A percentile compares a stretch with the other conserved stretches of the same genome.
These are phyloP conservation scores for Sarcophaga rosellei DNA, from an alignment of 2,888 invertebrate species.

Conservation along the genomic window DNA sequence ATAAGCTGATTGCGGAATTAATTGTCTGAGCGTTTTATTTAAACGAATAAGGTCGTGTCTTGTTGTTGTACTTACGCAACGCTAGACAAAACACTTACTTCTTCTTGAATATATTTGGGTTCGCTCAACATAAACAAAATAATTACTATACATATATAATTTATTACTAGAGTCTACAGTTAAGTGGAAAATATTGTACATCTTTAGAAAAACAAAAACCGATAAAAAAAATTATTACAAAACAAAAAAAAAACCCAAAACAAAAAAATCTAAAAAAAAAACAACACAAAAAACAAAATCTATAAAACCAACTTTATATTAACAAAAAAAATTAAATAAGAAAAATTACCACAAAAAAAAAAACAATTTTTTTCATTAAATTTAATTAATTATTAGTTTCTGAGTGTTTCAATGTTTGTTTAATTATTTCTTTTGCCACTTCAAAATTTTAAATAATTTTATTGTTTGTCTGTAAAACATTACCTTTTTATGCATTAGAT, in stretches of 20 bases:
- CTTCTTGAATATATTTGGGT: conserved; percentile 69
- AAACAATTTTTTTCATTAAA: conserved; percentile 10
- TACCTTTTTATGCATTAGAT: not conserved
- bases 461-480: not conserved
- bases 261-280: conserved; percentile 46
- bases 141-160: conserved; percentile 44
- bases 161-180: conserved; percentile 62
- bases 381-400: conserved; percentile 53
- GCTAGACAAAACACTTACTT: conserved; percentile 42
- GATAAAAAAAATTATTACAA: conserved; percentile 28
- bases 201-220: conserved; percentile 41
- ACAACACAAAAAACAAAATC: conserved; percentile 51
- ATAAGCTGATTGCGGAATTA: conserved; percentile 19
- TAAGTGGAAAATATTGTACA: conserved; percentile 59
- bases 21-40: conserved; percentile 66
- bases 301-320: conserved; percentile 50
- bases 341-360: conserved; percentile 49
- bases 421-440: not conserved
- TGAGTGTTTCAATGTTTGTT: conserved; percentile 67
- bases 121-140: conserved; percentile 69
- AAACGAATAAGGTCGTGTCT: conserved; percentile 64
- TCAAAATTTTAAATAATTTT: not conserved
- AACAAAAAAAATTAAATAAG: conserved; percentile 29
- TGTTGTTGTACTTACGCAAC: not conserved
- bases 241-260: conserved; percentile 56